Conservation (phyloP, 2,113 vertebrate genomes). For the Delphinus delphis region DNA sequence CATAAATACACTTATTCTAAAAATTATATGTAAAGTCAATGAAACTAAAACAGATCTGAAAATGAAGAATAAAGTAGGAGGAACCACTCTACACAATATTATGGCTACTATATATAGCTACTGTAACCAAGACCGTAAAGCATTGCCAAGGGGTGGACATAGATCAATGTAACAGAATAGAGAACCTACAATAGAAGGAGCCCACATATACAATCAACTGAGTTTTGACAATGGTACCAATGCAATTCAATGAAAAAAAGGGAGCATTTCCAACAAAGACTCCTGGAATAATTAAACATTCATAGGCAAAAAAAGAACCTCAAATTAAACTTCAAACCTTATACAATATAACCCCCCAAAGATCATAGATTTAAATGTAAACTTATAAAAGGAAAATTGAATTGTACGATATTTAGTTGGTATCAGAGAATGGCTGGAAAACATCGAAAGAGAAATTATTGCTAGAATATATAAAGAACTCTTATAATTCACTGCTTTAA, state of each 20-base stretch:
- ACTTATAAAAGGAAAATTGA: neutral
- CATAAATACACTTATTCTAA: neutral
- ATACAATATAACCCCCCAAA: neutral
- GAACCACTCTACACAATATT: neutral
- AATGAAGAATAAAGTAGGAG: neutral
- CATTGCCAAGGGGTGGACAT: neutral
- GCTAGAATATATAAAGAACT: neutral
- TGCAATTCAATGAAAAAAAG: neutral
- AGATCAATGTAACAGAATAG: neutral
- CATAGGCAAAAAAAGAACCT: neutral
- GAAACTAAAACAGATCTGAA: neutral
- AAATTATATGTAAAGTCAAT: neutral
- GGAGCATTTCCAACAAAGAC: neutral
- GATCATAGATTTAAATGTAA: neutral
- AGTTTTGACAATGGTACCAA: neutral
- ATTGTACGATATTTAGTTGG: neutral
- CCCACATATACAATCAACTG: neutral
- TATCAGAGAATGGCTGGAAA: neutral
- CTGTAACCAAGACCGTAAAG: neutral
- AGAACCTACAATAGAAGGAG: neutral
- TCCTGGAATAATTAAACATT: neutral
- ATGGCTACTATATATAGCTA: neutral
- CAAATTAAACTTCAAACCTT: neutral
- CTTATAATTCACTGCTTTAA: neutral
- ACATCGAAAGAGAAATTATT: neutral